Percentiles rank a stretch among this genome's conserved stretches.
phyloP scores from a whole-genome alignment of 1,140 invertebrate genomes.

The Dreissena rostriformis region DNA sequence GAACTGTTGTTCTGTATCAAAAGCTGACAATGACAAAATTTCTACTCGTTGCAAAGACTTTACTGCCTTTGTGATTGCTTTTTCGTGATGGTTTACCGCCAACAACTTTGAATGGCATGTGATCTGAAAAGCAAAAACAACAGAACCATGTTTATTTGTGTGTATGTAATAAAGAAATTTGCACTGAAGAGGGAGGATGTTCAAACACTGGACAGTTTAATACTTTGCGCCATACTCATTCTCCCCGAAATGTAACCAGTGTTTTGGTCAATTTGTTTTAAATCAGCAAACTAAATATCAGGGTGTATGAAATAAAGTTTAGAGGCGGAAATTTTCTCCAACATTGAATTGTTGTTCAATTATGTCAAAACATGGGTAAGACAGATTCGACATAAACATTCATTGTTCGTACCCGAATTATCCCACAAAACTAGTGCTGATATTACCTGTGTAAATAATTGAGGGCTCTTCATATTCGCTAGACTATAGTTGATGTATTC shows the following conservation, averaged over 20 bases:
- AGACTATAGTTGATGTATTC: constrained; percentile 27
- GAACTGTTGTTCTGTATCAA: constrained; percentile 51
- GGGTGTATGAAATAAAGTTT: neutral
- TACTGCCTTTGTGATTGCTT: neutral
- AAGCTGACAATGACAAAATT: constrained; percentile 25
- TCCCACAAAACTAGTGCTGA: neutral
- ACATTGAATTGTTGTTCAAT: neutral
- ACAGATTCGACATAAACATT: neutral
- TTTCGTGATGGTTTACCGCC: constrained; percentile 11
- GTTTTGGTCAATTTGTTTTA: neutral
- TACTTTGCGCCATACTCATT: too few species aligned
- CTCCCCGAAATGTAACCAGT: neutral
- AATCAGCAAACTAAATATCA: neutral
- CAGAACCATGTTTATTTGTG: too few species aligned
- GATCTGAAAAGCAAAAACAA: constrained; percentile 7
- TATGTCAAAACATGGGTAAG: neutral
- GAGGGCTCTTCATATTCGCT: neutral
- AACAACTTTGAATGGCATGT: constrained; percentile 44
- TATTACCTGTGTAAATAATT: constrained; percentile 42
- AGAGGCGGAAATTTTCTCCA: too few species aligned
- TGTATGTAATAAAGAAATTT: too few species aligned
- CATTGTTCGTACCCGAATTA: neutral
- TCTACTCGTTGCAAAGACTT: constrained; percentile 1
- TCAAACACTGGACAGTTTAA: too few species aligned
- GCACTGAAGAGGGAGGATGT: too few species aligned